Evolutionary conservation across 2,888 invertebrate genomes (phyloP).

Genomic region (Agriopis marginaria): DNA sequence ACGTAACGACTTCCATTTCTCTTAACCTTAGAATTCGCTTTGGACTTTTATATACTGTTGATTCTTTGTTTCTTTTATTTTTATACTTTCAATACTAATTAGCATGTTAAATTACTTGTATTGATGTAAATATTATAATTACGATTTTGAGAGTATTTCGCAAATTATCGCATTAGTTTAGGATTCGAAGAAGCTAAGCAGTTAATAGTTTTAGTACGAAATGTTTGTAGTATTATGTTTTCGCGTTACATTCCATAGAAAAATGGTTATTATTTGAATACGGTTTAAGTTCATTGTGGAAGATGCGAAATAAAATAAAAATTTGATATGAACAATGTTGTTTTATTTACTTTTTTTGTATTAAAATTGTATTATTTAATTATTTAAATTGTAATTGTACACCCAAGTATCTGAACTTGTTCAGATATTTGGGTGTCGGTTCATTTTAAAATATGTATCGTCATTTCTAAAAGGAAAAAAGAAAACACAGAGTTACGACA

Average conservation of each 20-base stretch:
- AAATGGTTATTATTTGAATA: slow-evolving; percentile 51
- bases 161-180: slow-evolving; percentile 57
- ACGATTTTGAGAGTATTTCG: slow-evolving; percentile 59
- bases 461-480: neutral
- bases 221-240: slow-evolving; percentile 64
- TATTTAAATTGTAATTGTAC: too few relatives aligned
- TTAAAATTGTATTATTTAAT: too few relatives aligned
- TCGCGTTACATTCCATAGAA: slow-evolving; percentile 75
- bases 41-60: slow-evolving; percentile 50
- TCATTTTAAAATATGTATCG: too few relatives aligned
- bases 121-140: slow-evolving; percentile 66
- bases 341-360: slow-evolving; percentile 13
- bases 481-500: slow-evolving; percentile 45
- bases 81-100: slow-evolving; percentile 55
- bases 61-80: slow-evolving; percentile 54
- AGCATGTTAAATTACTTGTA: slow-evolving; percentile 53
- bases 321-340: slow-evolving; percentile 42
- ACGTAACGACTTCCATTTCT: slow-evolving; percentile 29
- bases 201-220: slow-evolving; percentile 49
- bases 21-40: slow-evolving; percentile 19
- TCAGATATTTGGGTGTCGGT: too few relatives aligned
- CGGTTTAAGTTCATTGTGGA: slow-evolving; percentile 56
- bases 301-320: slow-evolving; percentile 53
- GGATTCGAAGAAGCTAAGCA: slow-evolving; percentile 58
- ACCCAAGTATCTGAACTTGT: too few relatives aligned